These are phyloP conservation scores for Cotesia glomerata DNA, from an alignment of 1,140 invertebrate species.

Conservation along the genomic window DNA sequence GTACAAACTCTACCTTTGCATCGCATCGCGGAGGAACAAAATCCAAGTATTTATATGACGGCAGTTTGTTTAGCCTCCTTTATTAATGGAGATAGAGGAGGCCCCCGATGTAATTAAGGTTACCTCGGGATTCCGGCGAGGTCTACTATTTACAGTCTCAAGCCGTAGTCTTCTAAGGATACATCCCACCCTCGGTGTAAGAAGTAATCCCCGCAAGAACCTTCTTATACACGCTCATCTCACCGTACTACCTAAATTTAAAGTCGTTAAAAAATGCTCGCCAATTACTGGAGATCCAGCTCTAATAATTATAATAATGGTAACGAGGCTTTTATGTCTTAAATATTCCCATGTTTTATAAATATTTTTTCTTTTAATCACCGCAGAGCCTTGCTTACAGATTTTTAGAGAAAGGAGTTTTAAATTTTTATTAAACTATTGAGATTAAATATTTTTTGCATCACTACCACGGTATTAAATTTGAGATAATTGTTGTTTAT, in stretches of 20 bases:
- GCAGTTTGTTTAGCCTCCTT: slow-evolving; percentile 54
- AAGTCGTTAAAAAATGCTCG: too few relatives aligned
- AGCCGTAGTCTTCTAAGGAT: background rate
- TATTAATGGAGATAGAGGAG: slow-evolving; percentile 52
- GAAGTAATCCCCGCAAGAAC: background rate
- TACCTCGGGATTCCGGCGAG: slow-evolving; percentile 40
- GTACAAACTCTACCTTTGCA: background rate
- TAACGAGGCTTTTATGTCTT: too few relatives aligned
- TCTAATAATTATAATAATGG: too few relatives aligned
- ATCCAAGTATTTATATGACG: slow-evolving; percentile 56
- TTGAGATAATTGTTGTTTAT: too few relatives aligned
- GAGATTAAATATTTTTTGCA: too few relatives aligned
- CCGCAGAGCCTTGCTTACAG: too few relatives aligned
- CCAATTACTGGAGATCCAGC: too few relatives aligned
- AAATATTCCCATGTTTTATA: too few relatives aligned
- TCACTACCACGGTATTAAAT: too few relatives aligned
- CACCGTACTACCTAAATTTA: background rate
- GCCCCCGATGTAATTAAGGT: slow-evolving; percentile 53
- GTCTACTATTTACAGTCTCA: background rate
- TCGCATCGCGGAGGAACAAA: slow-evolving; percentile 26
- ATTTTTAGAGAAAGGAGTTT: too few relatives aligned
- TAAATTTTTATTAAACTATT: too few relatives aligned
- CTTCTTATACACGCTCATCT: background rate
- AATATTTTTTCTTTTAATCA: too few relatives aligned
- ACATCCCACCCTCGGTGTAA: background rate